phyloP scores from a whole-genome alignment of 2,888 invertebrate species.

The Endomychus coccineus region DNA sequence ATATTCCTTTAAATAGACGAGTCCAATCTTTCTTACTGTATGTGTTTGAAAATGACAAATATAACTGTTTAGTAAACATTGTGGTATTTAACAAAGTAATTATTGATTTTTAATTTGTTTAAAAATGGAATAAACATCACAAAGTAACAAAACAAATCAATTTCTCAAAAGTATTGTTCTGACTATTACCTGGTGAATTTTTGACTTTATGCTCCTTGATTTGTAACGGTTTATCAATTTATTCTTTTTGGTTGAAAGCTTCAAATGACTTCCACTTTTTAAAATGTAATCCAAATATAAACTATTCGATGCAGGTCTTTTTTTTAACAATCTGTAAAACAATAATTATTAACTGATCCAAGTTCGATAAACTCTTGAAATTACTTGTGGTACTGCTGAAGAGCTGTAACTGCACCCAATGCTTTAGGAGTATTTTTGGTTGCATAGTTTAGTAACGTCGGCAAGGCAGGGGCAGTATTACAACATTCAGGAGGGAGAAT shows the following conservation, averaged over 20 bases:
- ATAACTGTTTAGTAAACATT: too few relatives aligned
- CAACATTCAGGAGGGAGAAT: constrained; percentile 82
- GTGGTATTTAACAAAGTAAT: too few relatives aligned
- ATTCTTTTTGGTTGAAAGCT: constrained; percentile 31
- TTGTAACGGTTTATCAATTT: constrained; percentile 27
- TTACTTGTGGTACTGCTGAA: constrained; percentile 64
- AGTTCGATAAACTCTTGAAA: not conserved
- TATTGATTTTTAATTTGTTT: too few relatives aligned
- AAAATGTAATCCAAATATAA: constrained; percentile 75
- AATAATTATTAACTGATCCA: not conserved
- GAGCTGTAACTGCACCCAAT: constrained; percentile 70
- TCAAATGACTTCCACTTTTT: constrained; percentile 41
- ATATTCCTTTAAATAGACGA: too few relatives aligned
- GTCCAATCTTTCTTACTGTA: too few relatives aligned
- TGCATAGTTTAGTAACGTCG: constrained; percentile 73
- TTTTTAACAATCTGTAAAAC: constrained; percentile 56
- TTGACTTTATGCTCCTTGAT: constrained; percentile 31
- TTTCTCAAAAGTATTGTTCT: too few relatives aligned
- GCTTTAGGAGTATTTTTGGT: constrained; percentile 74
- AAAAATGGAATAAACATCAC: not conserved
- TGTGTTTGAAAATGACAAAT: too few relatives aligned
- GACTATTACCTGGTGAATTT: constrained; percentile 35
- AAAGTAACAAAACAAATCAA: not conserved
- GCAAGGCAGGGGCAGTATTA: constrained; percentile 75
- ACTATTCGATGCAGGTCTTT: constrained; percentile 73